Percentiles rank a stretch among this genome's conserved stretches.
These are phyloP conservation scores for Coptodon bakossiorum DNA, from an alignment of 2,113 vertebrate genomes.

Conservation along the genomic window DNA sequence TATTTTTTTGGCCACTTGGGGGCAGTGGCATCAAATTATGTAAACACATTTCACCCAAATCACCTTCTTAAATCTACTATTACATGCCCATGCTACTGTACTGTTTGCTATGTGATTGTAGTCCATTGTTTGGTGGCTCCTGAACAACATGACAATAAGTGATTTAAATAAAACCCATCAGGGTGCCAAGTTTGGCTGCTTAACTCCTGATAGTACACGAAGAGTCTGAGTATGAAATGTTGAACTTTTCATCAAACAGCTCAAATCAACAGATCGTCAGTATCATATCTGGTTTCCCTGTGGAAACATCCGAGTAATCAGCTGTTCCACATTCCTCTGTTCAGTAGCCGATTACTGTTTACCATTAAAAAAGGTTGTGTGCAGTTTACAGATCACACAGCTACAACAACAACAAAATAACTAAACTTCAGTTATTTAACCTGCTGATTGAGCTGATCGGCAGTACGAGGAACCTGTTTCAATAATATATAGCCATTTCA, in stretches of 20 bases:
- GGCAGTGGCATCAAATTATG: background rate
- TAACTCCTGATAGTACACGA: fast-evolving
- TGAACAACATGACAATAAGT: background rate
- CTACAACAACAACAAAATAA: background rate
- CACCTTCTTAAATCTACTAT: background rate
- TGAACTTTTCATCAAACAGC: background rate
- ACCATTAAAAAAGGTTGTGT: background rate
- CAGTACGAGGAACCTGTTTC: background rate
- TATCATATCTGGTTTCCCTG: background rate
- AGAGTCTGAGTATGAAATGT: fast-evolving
- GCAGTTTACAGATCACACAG: background rate
- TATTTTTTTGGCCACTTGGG: background rate
- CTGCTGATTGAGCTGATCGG: background rate
- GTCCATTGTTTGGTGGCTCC: background rate
- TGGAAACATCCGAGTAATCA: background rate
- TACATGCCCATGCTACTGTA: background rate
- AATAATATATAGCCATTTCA: background rate
- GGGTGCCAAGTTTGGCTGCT: background rate
- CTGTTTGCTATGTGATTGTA: background rate
- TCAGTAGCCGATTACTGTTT: background rate
- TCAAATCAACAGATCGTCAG: background rate
- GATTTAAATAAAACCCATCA: background rate
- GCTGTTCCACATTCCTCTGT: background rate
- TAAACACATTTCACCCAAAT: background rate
- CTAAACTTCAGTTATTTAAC: background rate